These are phyloP conservation scores for Platysteira castanea DNA, from an alignment of 2,113 vertebrate species.

Conservation along the genomic window DNA sequence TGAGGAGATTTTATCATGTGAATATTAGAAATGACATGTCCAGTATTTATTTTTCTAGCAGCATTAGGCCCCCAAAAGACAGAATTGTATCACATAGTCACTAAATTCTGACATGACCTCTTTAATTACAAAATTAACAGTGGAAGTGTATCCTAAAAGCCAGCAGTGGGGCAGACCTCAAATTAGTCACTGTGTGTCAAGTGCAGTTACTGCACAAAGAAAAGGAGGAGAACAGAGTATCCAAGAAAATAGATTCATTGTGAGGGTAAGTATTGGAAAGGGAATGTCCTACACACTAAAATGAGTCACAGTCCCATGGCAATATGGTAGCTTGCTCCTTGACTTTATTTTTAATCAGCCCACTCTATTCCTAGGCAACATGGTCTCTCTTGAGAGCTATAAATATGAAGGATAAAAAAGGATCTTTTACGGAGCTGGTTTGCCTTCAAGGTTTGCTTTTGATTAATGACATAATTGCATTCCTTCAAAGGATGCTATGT, in stretches of 20 bases:
- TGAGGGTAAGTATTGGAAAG: not conserved
- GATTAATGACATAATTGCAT: conserved; percentile 49
- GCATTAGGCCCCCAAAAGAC: not conserved
- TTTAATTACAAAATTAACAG: not conserved
- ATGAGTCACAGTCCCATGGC: not conserved
- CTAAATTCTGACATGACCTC: not conserved
- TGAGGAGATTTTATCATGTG: not conserved
- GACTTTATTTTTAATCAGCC: conserved; percentile 1
- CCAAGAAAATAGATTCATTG: conserved; percentile 7
- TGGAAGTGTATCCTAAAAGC: not conserved
- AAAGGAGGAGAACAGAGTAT: conserved; percentile 1
- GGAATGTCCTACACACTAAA: not conserved
- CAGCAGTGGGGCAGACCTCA: not conserved
- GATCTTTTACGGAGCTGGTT: conserved; percentile 16
- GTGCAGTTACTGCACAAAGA: not conserved
- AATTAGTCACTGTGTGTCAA: not conserved
- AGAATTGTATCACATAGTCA: not conserved
- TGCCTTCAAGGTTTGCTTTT: conserved; percentile 50
- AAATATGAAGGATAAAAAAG: conserved; percentile 32
- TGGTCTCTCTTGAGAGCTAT: not conserved
- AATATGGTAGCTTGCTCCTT: not conserved
- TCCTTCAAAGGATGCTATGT: conserved; percentile 39
- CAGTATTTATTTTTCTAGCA: not conserved
- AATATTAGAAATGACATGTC: not conserved
- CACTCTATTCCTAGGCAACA: conserved; percentile 11